These are phyloP conservation scores for Parazoanthus swiftii DNA, from an alignment of 92 coral and sea anemone genomes.

Conservation along the genomic window DNA sequence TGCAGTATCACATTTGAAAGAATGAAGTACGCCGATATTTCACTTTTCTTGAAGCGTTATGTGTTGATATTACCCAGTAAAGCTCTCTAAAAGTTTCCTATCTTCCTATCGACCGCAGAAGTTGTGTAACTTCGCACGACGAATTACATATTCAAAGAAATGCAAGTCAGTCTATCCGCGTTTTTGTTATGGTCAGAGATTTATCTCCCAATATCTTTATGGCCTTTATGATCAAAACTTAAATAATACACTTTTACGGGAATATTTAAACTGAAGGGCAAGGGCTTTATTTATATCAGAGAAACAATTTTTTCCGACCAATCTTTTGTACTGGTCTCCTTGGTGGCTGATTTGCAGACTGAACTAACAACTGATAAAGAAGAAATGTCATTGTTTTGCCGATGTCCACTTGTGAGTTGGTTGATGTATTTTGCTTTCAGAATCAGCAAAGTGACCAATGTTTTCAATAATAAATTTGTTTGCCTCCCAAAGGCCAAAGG, in stretches of 20 bases:
- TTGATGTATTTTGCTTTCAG: conserved; percentile 19
- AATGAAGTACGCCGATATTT: neutral
- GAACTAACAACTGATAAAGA: neutral
- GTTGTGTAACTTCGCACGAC: neutral
- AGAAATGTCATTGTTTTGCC: neutral
- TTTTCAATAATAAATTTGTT: conserved; percentile 10
- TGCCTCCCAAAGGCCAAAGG: conserved; percentile 11
- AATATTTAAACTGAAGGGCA: neutral
- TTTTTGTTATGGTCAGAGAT: neutral
- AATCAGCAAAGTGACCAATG: neutral
- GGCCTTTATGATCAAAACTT: neutral
- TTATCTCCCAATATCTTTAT: conserved; percentile 11
- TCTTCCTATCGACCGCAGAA: neutral
- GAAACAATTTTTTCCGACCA: neutral
- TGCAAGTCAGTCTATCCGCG: too few species aligned
- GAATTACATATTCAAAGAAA: neutral
- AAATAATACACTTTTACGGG: neutral
- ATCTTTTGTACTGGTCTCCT: neutral
- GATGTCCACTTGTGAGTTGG: neutral
- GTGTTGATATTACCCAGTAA: neutral
- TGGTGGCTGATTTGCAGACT: neutral
- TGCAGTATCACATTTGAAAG: neutral
- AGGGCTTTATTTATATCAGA: neutral
- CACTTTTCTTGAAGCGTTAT: neutral
- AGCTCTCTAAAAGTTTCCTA: neutral